phyloP scores from a whole-genome alignment of 2,113 vertebrate species.

The Saguinus imperator region DNA sequence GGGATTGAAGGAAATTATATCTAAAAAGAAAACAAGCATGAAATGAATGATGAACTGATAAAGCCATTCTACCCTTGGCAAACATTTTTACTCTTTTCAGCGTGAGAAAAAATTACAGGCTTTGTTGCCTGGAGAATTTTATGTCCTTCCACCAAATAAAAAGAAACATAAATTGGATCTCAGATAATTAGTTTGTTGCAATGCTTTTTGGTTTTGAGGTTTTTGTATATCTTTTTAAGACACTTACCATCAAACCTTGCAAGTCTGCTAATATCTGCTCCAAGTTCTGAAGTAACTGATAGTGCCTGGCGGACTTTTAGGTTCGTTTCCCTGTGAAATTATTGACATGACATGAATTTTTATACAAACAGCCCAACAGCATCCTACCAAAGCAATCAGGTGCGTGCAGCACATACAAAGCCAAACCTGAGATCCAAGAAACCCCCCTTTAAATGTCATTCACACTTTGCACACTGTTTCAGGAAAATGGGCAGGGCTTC shows the following conservation, averaged over 20 bases:
- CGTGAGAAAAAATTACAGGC: neutral
- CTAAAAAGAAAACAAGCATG: neutral
- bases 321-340: constrained; percentile 85
- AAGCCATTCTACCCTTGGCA: neutral
- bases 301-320: constrained; percentile 87
- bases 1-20: neutral
- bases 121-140: constrained; percentile 22
- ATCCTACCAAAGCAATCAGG: neutral
- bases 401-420: neutral
- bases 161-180: constrained; percentile 17
- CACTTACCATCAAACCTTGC: constrained; percentile 87
- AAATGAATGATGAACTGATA: neutral
- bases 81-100: constrained; percentile 26
- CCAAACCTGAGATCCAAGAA: neutral
- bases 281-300: constrained; percentile 86
- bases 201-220: constrained; percentile 31
- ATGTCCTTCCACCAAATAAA: constrained; percentile 42
- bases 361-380: neutral
- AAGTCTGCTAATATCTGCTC: constrained; percentile 82
- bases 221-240: neutral
- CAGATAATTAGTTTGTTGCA: neutral
- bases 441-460: constrained; percentile 16
- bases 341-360: constrained; percentile 46
- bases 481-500: neutral
- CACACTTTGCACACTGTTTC: neutral